Evolutionary conservation across 2,113 vertebrate genomes (phyloP), one percentile per base, ranked within the genome.

Genomic region (Willisornis vidua): DNA sequence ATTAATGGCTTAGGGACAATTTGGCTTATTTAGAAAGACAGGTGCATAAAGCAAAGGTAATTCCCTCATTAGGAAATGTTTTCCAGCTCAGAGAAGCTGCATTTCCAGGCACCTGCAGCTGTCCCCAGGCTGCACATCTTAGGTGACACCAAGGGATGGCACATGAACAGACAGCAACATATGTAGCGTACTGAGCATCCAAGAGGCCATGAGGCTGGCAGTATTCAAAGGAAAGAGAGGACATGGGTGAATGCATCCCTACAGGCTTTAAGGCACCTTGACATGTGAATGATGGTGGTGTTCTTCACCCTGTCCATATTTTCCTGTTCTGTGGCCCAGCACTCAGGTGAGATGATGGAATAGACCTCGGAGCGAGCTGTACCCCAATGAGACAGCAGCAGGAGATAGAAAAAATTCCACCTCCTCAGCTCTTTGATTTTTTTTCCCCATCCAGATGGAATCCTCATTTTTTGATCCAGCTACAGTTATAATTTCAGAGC

Each of bases 111-210:
- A 72, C 35, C 57, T 61, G 31, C 35, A 86, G n/a, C 31, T 58
- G 22, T 70, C 45, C 46, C 61, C 70, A 43, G 61, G 33, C 74
- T 66, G 43, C 51, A 81, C 14, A 28, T 12, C 71, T 63, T 14
- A 37, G 57, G 52, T 46, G 66, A 62, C 77, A 51, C 35, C 9
- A 7, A 66, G 57, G 31, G 43, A 41, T 5, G 4, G 55, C 31
- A 14, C 41, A 8, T 2, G 16, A 54, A 37, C 23, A 26, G 35
- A 14, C 14, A 70, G 41, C 35, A 55, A 7, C 0, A 0, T 9
- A 28, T 12, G 31, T 51, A 58, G 43, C 0, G 1, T 41, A 61
- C 68, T 3, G 9, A 6, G 37, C 52, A 31, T 41, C 46, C n/a
- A 12, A 31, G 70, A 55, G 59, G 16, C 46, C 62, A 26, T 1